Conservation (phyloP, 2,888 invertebrate species). For the Globia sparganii region DNA sequence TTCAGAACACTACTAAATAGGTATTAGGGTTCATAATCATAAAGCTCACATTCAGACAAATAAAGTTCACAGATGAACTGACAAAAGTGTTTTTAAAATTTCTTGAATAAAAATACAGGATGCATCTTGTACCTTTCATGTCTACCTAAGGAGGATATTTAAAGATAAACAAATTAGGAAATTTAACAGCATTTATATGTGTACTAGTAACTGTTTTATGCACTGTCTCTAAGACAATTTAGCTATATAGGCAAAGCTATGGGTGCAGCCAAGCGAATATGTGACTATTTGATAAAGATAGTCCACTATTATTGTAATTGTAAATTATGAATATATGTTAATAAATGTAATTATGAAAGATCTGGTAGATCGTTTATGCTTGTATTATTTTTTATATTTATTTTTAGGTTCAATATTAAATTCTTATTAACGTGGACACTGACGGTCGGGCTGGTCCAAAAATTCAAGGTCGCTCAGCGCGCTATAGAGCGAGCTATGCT, state of each 20-base stretch:
- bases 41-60: neutral
- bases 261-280: constrained; percentile 15
- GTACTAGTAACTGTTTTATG: neutral
- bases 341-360: constrained; percentile 66
- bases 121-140: neutral
- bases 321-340: constrained; percentile 63
- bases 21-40: neutral
- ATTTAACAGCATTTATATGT: constrained; percentile 19
- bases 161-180: neutral
- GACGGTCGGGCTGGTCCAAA: no score
- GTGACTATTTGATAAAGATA: constrained; percentile 37
- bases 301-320: constrained; percentile 45
- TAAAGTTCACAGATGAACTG: neutral
- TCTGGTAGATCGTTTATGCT: constrained; percentile 54
- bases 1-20: constrained; percentile 5
- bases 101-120: neutral
- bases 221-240: constrained; percentile 43
- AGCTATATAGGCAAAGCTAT: constrained; percentile 29
- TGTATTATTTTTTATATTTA: constrained; percentile 41
- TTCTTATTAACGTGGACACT: no score
- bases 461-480: no score
- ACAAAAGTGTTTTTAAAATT: neutral
- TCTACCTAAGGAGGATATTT: neutral
- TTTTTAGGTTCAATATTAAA: no score
- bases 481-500: no score